Base-by-base conservation (phyloP, 1,140 invertebrate species). In the Anastrepha obliqua region DNA sequence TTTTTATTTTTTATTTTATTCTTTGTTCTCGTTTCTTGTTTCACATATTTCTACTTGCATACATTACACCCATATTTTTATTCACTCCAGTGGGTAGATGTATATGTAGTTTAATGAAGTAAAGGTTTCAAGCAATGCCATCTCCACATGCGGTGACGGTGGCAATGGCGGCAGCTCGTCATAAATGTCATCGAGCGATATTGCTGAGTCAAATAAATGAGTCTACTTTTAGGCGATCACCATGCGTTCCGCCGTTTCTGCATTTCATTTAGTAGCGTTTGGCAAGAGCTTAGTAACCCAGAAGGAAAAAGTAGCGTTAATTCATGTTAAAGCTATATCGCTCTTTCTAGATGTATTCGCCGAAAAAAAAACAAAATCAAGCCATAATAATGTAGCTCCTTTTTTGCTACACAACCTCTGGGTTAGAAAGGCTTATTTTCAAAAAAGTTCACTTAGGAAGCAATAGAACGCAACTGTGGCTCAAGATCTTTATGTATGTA, bases 141-240 rank as follows among this genome's bases (percentile, higher is more conserved):
- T n/a, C 15, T 8, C 60, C 60, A 62, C 60, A n/a, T 62, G 47
- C n/a, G 47, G 47, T 42, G 47, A n/a, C 20, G 20, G 8, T 55
- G 47, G 47, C 47, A 55, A 81, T 55, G 47, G 74, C 20, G n/a
- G 17, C 15, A 42, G 58, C 85, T 86, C 88, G 90, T 92, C 91
- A 92, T 92, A 92, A 92, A 90, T 91, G 91, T 92, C 91, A 92
- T 89, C 91, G 90, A 78, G 88, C 74, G n/a, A 51, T 55, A 20
- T 92, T 91, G 90, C 90, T 89, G 88, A 92, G 91, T 90, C 91
- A 92, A 92, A 92, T 92, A 92, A 92, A 92, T 92, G 91, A 89
- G 89, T 89, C 90, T 92, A 89, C 90, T 92, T 90, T 90, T 89
- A 90, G 90, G 90, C 89, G 74, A 13, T 17, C n/a, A 9, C 47